Base-by-base conservation (phyloP, 2,113 vertebrate genomes). In the Malurus cyaneus region DNA sequence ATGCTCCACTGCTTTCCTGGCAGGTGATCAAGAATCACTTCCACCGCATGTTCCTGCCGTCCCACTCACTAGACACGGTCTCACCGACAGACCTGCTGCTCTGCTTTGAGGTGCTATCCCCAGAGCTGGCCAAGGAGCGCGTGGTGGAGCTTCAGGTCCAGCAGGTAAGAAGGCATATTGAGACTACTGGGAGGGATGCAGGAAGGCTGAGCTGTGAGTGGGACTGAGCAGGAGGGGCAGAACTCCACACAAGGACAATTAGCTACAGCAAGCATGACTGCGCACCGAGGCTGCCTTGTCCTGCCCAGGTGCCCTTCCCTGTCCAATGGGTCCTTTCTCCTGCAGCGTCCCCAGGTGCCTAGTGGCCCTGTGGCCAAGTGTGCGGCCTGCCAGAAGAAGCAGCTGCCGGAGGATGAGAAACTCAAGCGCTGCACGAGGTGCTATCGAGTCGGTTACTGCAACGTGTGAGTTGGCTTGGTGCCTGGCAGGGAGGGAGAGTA, bases 401-500 rank as follows among this genome's bases (percentile, higher is more conserved):
- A 99, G 29, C 96, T 98, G 87, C 97, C 98, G 0, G 99, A 99
- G 41, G 99, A 99, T 6, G 99, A 99, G 96, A 99, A 99, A 92
- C 98, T 99, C 95, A 99, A 97, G 93, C 98, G 99, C 11, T 99
- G 99, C 95, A 99, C 98, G 41, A 98, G 99, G 78, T 99, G 99
- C 97, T 99, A 99, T 94, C 98, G 99, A 5, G 99, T 99, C 10
- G 99, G 99, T 96, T 99, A 99, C 97, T 99, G 99, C 97, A 99
- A 99, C 41, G 99, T 99, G 99, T 99, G 96, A 99, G 99, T 97
- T 88, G 42, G 32, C 57, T 53, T 34, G 7, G 34, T 36, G n/a
- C 62, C 61, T 15, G 11, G 59, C 56, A 12, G 42, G 50, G 28
- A n/a, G 50, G 50, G 49, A 59, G 81, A n/a, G 46, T 88, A 69